Evolutionary conservation across 2,888 invertebrate genomes (phyloP).

Genomic region (Acronicta leporina): DNA sequence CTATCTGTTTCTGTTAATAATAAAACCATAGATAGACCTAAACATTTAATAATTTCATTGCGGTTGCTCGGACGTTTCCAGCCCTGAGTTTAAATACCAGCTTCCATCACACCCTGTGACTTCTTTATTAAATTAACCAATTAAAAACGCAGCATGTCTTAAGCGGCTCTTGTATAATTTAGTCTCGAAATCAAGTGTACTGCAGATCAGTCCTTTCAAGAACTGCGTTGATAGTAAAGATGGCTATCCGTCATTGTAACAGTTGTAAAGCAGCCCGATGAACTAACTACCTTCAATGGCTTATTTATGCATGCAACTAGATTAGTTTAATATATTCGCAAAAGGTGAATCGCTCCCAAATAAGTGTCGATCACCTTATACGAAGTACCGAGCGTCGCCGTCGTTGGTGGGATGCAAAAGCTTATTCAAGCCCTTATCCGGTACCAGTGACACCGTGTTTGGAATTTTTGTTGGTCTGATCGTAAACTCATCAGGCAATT

Average conservation of each 20-base stretch:
- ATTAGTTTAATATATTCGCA: conserved; percentile 43
- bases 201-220: no score
- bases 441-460: conserved; percentile 57
- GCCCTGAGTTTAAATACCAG: no score
- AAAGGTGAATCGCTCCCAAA: conserved; percentile 59
- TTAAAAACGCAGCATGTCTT: no score
- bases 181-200: background rate
- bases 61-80: no score
- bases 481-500: conserved; percentile 40
- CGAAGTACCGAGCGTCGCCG: conserved; percentile 41
- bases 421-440: conserved; percentile 53
- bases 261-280: background rate
- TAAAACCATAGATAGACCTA: background rate
- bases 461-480: conserved; percentile 52
- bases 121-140: no score
- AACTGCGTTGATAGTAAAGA: no score
- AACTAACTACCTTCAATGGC: background rate
- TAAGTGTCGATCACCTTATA: conserved; percentile 57
- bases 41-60: no score
- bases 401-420: conserved; percentile 46
- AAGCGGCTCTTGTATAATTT: no score
- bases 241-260: background rate
- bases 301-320: conserved; percentile 43
- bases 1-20: no score
- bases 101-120: no score